Evolutionary conservation across 2,797 vertebrate genomes (phyloP), one percentile per base, ranked within the genome.

Genomic region (Phyllotis vaccarum): DNA sequence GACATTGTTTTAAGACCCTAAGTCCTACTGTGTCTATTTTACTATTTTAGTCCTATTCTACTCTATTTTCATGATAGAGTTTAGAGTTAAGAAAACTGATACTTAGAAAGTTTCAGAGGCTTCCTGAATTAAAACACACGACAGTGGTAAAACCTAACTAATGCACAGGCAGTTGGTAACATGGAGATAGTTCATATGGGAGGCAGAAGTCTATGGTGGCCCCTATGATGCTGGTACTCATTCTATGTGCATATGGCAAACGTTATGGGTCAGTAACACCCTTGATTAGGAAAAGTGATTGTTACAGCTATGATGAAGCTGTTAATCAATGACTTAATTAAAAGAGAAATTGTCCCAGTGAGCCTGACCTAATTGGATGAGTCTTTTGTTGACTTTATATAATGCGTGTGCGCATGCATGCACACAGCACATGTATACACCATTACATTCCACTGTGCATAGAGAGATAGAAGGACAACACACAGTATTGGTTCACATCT

Each of bases 251-350:
- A 6, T 24, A 29, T 68, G 75, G 24, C 27, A 19, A 56, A 78
- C 64, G 54, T 34, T 37, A 76, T 75, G 43, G n/a, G 1, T 10
- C 19, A 40, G 0, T 72, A 27, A 46, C 17, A 46, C 2, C 19
- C 64, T 60, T 5, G 68, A 66, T 78, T 54, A 85, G 19, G 64
- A 24, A 85, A 92, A 94, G 4, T 89, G 82, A 87, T 83, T 93
- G 86, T 81, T 56, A 31, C n/a, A 92, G 17, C 75, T 87, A 12
- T 46, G 92, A 46, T 78, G n/a, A n/a, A n/a, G n/a, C n/a, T n/a
- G n/a, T n/a, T 75, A 83, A 79, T 87, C 58, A 37, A 52, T 52
- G 62, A 8, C 9, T 49, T 94, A 37, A 70, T 87, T 94, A 93
- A 76, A 86, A 90, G 43, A 22, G 22, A 86, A 46, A 92, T 19